Evolutionary conservation across 2,113 vertebrate species (phyloP), one percentile per base, ranked within the genome.

Genomic region (Himantopus leucocephalus): DNA sequence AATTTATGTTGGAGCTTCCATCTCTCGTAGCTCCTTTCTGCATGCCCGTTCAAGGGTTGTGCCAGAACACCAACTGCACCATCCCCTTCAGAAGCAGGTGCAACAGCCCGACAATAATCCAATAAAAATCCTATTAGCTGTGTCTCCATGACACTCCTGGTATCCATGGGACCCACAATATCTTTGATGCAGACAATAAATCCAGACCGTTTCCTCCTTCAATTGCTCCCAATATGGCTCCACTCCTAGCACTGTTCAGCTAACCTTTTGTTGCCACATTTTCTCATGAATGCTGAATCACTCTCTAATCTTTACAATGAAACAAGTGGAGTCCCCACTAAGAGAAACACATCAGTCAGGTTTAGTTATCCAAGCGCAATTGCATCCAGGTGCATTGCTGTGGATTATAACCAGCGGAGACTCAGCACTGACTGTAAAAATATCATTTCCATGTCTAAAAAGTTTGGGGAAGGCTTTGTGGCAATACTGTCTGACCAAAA

Each of bases 161-260:
- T 97, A 97, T 98, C 97, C 97, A 97, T 95, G 98, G 97, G 98
- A 97, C 96, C 89, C 94, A 97, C 98, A 98, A 96, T 94, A 97
- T 96, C 96, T 98, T 98, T 98, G 98, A 98, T 98, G 96, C 90
- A 96, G 95, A 96, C 97, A 96, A 98, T 98, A 98, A 98, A 98
- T 98, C 96, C 95, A 96, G 94, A 94, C 96, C 86, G 95, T 97
- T 98, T 98, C 98, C 96, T 98, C 92, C 90, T 66, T 56, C 97
- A 98, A 92, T 97, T 97, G 94, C 96, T 98, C 97, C 97, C 97
- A 94, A 97, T 91, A 96, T 98, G 97, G 96, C 95, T 97, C 89
- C 93, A 96, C 82, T 98, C 94, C 91, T 84, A 97, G 72, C 62
- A 83, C 63, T 95, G 75, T 77, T 96, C 95, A 76, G 92, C 96